Conservation (phyloP, 2,113 vertebrate genomes). For the Centrocercus urophasianus region DNA sequence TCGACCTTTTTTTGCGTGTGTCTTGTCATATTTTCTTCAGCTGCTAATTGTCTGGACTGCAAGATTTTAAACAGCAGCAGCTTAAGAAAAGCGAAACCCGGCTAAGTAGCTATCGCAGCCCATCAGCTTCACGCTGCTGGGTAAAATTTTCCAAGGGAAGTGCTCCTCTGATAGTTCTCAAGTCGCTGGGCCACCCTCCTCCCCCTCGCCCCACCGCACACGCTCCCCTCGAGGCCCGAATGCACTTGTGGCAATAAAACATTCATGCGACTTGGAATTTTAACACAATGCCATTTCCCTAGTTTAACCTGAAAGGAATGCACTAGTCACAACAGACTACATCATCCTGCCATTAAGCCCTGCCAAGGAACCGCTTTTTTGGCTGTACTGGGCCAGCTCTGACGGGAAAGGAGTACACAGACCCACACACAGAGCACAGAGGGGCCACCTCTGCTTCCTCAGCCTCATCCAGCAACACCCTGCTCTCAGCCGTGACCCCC, state of each 20-base stretch:
- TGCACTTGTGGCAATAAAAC: slow-evolving; percentile 88
- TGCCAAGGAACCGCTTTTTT: slow-evolving; percentile 88
- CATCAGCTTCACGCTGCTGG: slow-evolving; percentile 83
- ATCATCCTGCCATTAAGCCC: slow-evolving; percentile 85
- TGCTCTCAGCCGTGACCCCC: slow-evolving; percentile 76
- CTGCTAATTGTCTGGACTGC: slow-evolving; percentile 88
- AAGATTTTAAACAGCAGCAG: slow-evolving; percentile 84
- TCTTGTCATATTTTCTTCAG: slow-evolving; percentile 92
- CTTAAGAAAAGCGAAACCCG: slow-evolving; percentile 90
- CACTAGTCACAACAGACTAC: slow-evolving; percentile 89
- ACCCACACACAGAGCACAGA: slow-evolving; percentile 79
- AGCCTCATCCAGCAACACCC: slow-evolving; percentile 75
- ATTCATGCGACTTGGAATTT: slow-evolving; percentile 90
- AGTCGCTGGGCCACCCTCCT: slow-evolving; percentile 72
- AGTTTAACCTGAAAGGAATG: slow-evolving; percentile 90
- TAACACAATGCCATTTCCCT: slow-evolving; percentile 90
- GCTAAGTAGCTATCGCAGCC: slow-evolving; percentile 91
- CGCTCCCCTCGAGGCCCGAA: slow-evolving; percentile 81
- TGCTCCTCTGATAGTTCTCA: slow-evolving; percentile 82
- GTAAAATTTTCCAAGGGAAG: slow-evolving; percentile 85
- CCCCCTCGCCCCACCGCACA: slow-evolving; percentile 73
- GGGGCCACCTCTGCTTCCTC: slow-evolving; percentile 84
- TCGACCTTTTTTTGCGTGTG: slow-evolving; percentile 78
- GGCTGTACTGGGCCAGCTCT: slow-evolving; percentile 81
- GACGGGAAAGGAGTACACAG: slow-evolving; percentile 84